phyloP scores from a whole-genome alignment of 2,888 invertebrate species.

The Argynnis bischoffii region DNA sequence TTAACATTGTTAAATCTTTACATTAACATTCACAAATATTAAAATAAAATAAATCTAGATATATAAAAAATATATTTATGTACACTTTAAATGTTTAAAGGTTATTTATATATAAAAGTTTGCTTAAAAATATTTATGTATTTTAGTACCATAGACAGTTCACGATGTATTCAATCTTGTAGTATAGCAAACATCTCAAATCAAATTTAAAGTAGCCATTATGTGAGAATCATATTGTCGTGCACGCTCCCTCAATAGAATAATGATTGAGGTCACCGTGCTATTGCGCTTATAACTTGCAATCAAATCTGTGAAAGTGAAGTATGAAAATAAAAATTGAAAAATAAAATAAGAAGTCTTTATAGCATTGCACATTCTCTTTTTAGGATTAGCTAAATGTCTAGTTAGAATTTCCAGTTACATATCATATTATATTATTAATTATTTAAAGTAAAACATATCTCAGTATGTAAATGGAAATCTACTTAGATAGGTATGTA shows the following conservation, averaged over 20 bases:
- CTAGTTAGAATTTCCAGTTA: slow-evolving; percentile 70
- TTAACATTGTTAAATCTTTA: no score
- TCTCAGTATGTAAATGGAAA: slow-evolving; percentile 61
- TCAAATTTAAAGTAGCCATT: not conserved
- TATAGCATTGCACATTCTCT: slow-evolving; percentile 82
- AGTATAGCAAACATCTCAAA: not conserved
- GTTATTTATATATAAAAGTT: no score
- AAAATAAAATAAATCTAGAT: no score
- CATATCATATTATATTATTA: slow-evolving; percentile 31
- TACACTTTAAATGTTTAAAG: no score
- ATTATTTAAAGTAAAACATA: not conserved
- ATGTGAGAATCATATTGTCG: slow-evolving; percentile 56
- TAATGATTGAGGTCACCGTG: slow-evolving; percentile 61
- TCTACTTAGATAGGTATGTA: slow-evolving; percentile 62
- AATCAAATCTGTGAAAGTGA: slow-evolving; percentile 68
- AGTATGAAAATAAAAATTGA: slow-evolving; percentile 72
- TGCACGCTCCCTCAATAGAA: slow-evolving; percentile 54
- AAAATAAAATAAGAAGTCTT: slow-evolving; percentile 76
- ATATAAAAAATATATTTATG: no score
- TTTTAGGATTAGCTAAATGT: slow-evolving; percentile 74
- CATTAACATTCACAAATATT: no score
- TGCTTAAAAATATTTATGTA: no score
- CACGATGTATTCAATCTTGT: slow-evolving; percentile 1
- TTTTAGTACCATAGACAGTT: no score
- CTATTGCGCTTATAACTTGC: slow-evolving; percentile 57